Base-by-base conservation (phyloP, 2,888 invertebrate species). In the Polyploca ridens region DNA sequence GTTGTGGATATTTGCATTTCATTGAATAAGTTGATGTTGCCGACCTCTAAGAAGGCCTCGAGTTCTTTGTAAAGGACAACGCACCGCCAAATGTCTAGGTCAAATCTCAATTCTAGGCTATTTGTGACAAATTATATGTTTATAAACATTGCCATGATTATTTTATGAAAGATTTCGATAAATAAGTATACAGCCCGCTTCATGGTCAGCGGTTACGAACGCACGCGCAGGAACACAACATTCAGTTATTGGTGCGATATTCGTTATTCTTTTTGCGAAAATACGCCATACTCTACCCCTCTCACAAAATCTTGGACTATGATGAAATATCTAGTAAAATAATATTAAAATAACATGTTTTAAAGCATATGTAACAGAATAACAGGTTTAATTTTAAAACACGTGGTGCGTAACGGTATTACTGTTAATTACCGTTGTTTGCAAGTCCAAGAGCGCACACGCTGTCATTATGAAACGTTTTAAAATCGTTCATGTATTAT, bases 391-490 rank as follows among this genome's bases (percentile, higher is more conserved):
- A n/a, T 33, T 5, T 4, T 33, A 33, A 6, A 58, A 33, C 27
- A 58, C 19, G 27, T 7, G 10, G 33, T 14, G 33, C 58, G 33
- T 33, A n/a, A n/a, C 58, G 58, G n/a, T 8, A 59, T 33, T n/a
- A 35, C 33, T 33, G 33, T 33, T 59, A 59, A 59, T 59, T 33
- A 7, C 58, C 8, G 58, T 59, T 14, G 58, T 59, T 13, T 14
- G 58, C 58, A 59, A 59, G 58, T 59, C 58, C 58, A 59, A 59
- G 58, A 59, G n/a, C 4, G 33, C 33, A 35, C 14, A 1, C 35
- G 8, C 33, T 59, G 33, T n/a, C 10, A 33, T 27, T 33, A 14
- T 19, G 27, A 33, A 58, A 33, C 11, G 27, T 13, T 58, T 1
- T 5, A 35, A 27, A 59, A 59, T n/a, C 3, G 35, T 6, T 33